Evolutionary conservation across 23 tunicate species (phyloP).

Genomic region (Styela clava): DNA sequence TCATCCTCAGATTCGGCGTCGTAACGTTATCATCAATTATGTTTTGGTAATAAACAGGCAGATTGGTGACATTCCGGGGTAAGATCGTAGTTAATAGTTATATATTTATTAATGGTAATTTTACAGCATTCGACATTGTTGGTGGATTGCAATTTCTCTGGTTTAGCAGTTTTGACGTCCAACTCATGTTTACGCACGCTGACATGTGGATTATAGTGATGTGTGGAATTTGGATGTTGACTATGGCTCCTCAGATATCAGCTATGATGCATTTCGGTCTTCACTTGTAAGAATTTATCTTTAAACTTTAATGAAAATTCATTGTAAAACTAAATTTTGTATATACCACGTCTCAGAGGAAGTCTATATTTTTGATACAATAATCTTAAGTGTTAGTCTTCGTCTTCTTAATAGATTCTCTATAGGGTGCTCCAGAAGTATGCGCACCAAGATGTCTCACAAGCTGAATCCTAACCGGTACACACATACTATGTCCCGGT

Average conservation of each 20-base stretch:
- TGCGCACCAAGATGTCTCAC: too few species aligned
- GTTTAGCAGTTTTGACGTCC: conserved; percentile 65
- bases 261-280: conserved; percentile 54
- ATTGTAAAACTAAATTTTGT: background rate
- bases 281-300: conserved; percentile 50
- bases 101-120: too few species aligned
- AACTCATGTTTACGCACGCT: conserved; percentile 29
- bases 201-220: conserved; percentile 51
- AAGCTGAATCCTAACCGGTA: too few species aligned
- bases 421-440: too few species aligned
- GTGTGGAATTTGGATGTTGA: conserved; percentile 73
- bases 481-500: too few species aligned
- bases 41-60: too few species aligned
- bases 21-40: too few species aligned
- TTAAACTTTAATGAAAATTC: background rate
- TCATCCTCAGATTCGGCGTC: too few species aligned
- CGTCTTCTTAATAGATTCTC: background rate
- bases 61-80: too few species aligned
- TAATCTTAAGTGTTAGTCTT: background rate
- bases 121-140: conserved; percentile 63
- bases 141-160: conserved; percentile 73
- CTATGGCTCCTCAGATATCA: conserved; percentile 56
- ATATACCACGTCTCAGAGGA: background rate
- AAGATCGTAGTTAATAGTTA: too few species aligned
- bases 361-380: background rate